Evolutionary conservation across 2,888 invertebrate genomes (phyloP).

Genomic region (Amiota communis): DNA sequence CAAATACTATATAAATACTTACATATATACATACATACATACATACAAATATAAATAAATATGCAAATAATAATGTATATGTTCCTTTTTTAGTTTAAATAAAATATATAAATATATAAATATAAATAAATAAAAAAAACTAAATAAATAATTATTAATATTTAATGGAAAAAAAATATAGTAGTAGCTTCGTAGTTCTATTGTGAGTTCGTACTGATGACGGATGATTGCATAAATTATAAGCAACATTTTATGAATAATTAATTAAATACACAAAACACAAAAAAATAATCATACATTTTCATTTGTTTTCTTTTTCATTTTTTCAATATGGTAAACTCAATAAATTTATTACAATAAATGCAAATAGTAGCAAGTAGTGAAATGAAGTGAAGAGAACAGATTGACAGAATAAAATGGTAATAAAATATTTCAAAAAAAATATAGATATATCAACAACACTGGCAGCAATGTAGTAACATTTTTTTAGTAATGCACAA

Average conservation of each 20-base stretch:
- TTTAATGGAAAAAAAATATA: slow-evolving; percentile 51
- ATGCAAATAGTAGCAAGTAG: slow-evolving; percentile 35
- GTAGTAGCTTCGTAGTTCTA: slow-evolving; percentile 63
- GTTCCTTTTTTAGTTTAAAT: slow-evolving; percentile 67
- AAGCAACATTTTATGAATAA: slow-evolving; percentile 28
- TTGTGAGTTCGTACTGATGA: slow-evolving; percentile 7
- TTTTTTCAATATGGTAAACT: neutral
- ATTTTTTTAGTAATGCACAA: slow-evolving; percentile 36
- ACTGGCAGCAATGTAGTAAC: slow-evolving; percentile 37
- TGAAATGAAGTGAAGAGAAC: neutral
- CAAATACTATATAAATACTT: slow-evolving; percentile 48
- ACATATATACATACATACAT: slow-evolving; percentile 35
- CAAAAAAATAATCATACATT: slow-evolving; percentile 20
- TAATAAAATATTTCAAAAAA: slow-evolving; percentile 15
- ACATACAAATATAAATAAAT: slow-evolving; percentile 39
- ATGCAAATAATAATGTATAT: slow-evolving; percentile 59
- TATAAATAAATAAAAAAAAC: slow-evolving; percentile 46
- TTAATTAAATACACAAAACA: slow-evolving; percentile 23
- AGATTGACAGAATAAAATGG: neutral
- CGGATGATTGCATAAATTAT: slow-evolving; percentile 17
- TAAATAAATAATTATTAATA: slow-evolving; percentile 50
- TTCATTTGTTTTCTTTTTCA: slow-evolving; percentile 6
- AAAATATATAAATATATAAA: slow-evolving; percentile 36
- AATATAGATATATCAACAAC: slow-evolving; percentile 34
- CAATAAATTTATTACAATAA: slow-evolving; percentile 29